Base-by-base conservation (phyloP, 2,113 vertebrate species). In the Emydura subglobosa region DNA sequence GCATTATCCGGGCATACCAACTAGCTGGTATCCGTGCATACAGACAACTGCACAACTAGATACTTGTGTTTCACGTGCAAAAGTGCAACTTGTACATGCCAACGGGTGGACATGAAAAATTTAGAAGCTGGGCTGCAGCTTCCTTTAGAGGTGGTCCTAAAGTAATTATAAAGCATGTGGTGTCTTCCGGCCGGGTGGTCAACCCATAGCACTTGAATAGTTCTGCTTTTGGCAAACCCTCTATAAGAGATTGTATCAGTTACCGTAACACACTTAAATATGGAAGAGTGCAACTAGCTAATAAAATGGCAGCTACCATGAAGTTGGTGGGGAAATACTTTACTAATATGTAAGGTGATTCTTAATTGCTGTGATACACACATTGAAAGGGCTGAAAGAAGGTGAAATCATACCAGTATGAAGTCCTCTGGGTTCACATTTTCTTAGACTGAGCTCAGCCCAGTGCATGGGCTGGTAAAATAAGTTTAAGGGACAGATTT, bases 121-220 rank as follows among this genome's bases (percentile, higher is more conserved):
- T 47, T 42, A 25, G 42, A 44, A 76, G 22, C 42, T 74, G 72
- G 72, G n/a, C 11, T 12, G 39, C 39, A 25, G 39, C 42, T 11
- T 25, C 10, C 42, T 76, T 92, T 55, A 44, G 54, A 74, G 31
- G 82, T 11, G 61, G 34, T 31, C 55, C 1, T 1, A 42, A 61
- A 65, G 10, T 42, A 85, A 87, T 79, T 1, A 42, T 24, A 72
- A 44, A 49, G 47, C 0, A 5, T 6, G 86, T 0, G 0, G 53
- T 17, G 22, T 68, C 1, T 0, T 5, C 5, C 0, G 29, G 10
- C 34, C 0, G 0, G 8, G 59, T 42, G 49, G 22, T 49, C 44
- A 5, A 14, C 25, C 22, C 5, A 1, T 0, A 2, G 49, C 8
- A 51, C 7, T 0, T 1, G 54, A 19, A 13, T 6, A 39, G 34